These are phyloP conservation scores for Lepidocolaptes lacrymiger DNA, from an alignment of 2,797 vertebrate genomes.

Conservation along the genomic window DNA sequence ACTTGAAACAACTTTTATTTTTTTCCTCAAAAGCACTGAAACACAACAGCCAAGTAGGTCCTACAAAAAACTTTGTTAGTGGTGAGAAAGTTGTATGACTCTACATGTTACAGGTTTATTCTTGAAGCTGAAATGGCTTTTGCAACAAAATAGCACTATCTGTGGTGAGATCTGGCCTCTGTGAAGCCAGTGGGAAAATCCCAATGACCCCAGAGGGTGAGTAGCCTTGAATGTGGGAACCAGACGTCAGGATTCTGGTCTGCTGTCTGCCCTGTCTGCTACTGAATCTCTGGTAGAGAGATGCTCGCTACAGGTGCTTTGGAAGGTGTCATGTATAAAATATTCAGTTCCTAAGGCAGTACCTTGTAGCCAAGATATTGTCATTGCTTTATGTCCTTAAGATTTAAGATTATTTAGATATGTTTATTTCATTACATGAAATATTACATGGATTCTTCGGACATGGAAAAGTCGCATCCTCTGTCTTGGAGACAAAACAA, in stretches of 20 bases:
- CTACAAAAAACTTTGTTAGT: not conserved
- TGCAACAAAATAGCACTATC: not conserved
- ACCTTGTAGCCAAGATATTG: not conserved
- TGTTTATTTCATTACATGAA: not conserved
- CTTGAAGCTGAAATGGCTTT: not conserved
- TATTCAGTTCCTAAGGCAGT: not conserved
- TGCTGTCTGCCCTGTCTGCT: not conserved
- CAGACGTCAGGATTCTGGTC: not conserved
- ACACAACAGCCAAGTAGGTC: not conserved
- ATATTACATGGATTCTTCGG: not conserved
- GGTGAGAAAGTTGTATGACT: not conserved
- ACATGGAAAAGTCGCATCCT: not conserved
- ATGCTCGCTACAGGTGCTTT: not conserved
- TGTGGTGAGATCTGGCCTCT: not conserved
- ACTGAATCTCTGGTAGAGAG: not conserved
- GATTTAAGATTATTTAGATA: not conserved
- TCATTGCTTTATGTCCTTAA: not conserved
- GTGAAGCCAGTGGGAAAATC: not conserved
- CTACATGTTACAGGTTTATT: not conserved
- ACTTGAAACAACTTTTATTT: not conserved
- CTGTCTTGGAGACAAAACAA: not conserved
- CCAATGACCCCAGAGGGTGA: not conserved
- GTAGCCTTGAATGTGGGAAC: not conserved
- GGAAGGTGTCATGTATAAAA: not conserved
- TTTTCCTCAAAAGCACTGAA: not conserved